Evolutionary conservation across 2,888 invertebrate species (phyloP).

Genomic region (Cephus pygmeus): DNA sequence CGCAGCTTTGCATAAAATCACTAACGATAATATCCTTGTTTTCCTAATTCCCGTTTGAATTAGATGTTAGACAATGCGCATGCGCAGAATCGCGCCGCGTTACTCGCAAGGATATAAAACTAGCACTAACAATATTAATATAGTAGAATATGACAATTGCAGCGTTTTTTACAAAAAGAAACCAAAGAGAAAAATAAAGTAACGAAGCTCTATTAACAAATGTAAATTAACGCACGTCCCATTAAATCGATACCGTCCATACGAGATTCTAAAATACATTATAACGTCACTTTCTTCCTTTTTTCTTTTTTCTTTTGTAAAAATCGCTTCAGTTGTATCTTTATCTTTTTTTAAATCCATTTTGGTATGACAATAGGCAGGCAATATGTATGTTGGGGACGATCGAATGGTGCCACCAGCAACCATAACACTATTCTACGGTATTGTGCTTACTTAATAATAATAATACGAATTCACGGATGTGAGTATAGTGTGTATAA

Average conservation of each 20-base stretch:
- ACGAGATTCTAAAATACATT: neutral
- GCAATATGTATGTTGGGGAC: conserved; percentile 52
- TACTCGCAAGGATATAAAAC: conserved; percentile 9
- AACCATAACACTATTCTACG: conserved; percentile 50
- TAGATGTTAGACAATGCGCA: neutral
- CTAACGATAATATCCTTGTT: conserved; percentile 16
- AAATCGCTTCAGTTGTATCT: conserved; percentile 28
- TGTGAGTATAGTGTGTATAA: neutral
- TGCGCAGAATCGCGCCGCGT: neutral
- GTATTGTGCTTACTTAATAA: conserved; percentile 40
- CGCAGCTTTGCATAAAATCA: conserved; percentile 17
- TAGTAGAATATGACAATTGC: conserved; percentile 13
- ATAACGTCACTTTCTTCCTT: neutral
- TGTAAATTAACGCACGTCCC: neutral
- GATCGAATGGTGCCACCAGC: conserved; percentile 46
- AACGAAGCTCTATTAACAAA: neutral
- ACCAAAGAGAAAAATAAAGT: conserved; percentile 1
- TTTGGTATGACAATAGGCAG: conserved; percentile 31
- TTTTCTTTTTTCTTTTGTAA: conserved; percentile 28
- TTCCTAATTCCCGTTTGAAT: neutral
- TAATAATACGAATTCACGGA: neutral
- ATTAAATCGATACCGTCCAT: neutral
- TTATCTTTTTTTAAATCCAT: conserved; percentile 22
- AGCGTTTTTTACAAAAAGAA: conserved; percentile 20
- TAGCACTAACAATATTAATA: conserved; percentile 7